These are phyloP conservation scores for Phymatocera aterrima DNA, from an alignment of 2,888 invertebrate species.

Conservation along the genomic window DNA sequence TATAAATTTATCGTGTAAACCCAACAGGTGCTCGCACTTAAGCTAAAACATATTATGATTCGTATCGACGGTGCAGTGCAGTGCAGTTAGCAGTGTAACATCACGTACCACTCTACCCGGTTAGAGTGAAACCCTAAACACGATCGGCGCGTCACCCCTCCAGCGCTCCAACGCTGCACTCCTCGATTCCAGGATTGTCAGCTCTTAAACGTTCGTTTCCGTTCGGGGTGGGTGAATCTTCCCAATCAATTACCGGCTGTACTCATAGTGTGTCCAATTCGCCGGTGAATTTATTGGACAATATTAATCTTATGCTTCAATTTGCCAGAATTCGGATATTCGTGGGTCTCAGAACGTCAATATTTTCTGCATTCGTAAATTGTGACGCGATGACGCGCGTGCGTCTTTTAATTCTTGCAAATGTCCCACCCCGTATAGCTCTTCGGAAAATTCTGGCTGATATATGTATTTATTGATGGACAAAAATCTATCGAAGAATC, in stretches of 20 bases:
- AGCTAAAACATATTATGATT: constrained; percentile 41
- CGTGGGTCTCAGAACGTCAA: no score
- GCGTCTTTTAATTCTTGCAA: no score
- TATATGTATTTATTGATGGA: no score
- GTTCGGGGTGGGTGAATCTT: constrained; percentile 57
- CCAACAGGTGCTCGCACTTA: constrained; percentile 47
- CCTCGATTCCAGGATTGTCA: constrained; percentile 53
- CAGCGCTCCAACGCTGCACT: neutral
- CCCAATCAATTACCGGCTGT: constrained; percentile 55
- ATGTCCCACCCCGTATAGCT: no score
- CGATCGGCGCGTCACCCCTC: neutral
- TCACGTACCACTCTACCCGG: constrained; percentile 41
- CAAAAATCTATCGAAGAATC: no score
- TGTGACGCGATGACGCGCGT: no score
- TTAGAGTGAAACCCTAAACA: constrained; percentile 13
- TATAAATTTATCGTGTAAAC: constrained; percentile 48
- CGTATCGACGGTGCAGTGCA: constrained; percentile 33
- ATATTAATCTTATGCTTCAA: no score
- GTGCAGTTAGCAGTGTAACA: constrained; percentile 35
- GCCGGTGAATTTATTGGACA: no score
- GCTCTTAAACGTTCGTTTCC: constrained; percentile 67
- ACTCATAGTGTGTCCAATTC: no score
- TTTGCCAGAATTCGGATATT: no score
- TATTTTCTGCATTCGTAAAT: no score
- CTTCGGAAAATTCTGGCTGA: no score